Evolutionary conservation across 2,797 vertebrate species (phyloP).

Genomic region (Alfaro cultratus): DNA sequence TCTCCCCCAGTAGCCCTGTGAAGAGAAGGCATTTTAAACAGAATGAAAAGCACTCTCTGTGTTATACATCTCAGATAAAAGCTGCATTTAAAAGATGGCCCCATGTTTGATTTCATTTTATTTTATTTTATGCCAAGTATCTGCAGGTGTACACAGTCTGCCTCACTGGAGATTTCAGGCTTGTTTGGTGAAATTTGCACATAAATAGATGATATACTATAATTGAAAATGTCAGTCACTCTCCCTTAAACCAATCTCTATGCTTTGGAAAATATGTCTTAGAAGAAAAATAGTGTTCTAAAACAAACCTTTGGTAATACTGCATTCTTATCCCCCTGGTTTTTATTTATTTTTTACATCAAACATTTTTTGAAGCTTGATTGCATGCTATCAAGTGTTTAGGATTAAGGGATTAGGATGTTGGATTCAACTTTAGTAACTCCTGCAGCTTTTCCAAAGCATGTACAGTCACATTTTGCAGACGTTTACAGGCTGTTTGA

Average conservation of each 20-base stretch:
- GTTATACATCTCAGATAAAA: conserved; percentile 50
- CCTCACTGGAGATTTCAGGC: conserved; percentile 34
- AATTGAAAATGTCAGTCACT: conserved; percentile 22
- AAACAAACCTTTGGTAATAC: conserved; percentile 43
- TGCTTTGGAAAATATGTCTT: conserved; percentile 29
- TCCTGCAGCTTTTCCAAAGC: conserved; percentile 23
- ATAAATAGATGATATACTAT: conserved; percentile 28
- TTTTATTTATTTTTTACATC: not conserved
- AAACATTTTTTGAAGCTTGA: conserved; percentile 20
- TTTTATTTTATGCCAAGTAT: conserved; percentile 49
- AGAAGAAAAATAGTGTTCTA: conserved; percentile 26
- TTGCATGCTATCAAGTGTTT: conserved; percentile 18
- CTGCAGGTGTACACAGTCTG: conserved; percentile 34
- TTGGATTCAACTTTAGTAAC: conserved; percentile 21
- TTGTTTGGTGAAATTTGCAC: conserved; percentile 42
- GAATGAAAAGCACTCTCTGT: conserved; percentile 45
- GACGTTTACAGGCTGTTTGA: not conserved
- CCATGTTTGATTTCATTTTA: conserved; percentile 44
- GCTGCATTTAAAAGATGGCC: conserved; percentile 40
- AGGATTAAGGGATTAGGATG: conserved; percentile 14
- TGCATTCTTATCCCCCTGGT: conserved; percentile 68
- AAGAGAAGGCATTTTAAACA: conserved; percentile 49
- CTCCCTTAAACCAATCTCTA: conserved; percentile 18
- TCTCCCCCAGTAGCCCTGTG: conserved; percentile 27
- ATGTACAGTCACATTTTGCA: conserved; percentile 4